phyloP scores from a whole-genome alignment of 1,140 invertebrate species.

The Anoplophora glabripennis region DNA sequence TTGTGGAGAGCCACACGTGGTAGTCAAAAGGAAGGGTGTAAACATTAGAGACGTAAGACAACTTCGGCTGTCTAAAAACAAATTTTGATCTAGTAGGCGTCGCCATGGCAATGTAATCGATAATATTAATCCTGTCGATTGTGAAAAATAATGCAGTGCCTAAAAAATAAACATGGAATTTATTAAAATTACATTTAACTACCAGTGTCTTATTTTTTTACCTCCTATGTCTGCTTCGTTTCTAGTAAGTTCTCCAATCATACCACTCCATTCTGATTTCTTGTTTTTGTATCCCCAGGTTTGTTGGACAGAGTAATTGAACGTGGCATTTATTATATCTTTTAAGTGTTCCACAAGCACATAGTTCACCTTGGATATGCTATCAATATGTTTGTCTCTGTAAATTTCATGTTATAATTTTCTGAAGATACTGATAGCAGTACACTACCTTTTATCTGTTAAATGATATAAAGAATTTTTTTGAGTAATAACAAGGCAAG shows the following conservation, averaged over 20 bases:
- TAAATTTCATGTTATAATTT: background rate
- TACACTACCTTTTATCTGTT: constrained; percentile 56
- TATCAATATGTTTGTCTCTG: constrained; percentile 59
- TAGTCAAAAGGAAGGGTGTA: constrained; percentile 60
- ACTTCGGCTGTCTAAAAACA: constrained; percentile 63
- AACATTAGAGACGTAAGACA: constrained; percentile 65
- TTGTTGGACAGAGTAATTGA: constrained; percentile 51
- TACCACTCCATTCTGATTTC: constrained; percentile 57
- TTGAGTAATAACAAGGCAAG: constrained; percentile 57
- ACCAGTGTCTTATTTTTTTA: constrained; percentile 21
- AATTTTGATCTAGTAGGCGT: constrained; percentile 60
- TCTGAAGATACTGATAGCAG: background rate
- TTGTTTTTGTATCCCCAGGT: constrained; percentile 57
- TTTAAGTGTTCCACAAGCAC: constrained; percentile 55
- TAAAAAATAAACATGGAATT: constrained; percentile 30
- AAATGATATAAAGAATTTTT: constrained; percentile 60
- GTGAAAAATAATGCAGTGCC: constrained; percentile 61
- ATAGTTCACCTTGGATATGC: constrained; percentile 64
- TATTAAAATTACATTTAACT: no score
- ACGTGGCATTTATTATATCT: constrained; percentile 57
- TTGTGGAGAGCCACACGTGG: constrained; percentile 58
- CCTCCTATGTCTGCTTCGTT: constrained; percentile 62
- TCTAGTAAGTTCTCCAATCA: constrained; percentile 59
- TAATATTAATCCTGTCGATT: constrained; percentile 55
- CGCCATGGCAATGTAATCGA: constrained; percentile 62